Conservation (phyloP, 2,113 vertebrate species). For the Apodemus speciosus region DNA sequence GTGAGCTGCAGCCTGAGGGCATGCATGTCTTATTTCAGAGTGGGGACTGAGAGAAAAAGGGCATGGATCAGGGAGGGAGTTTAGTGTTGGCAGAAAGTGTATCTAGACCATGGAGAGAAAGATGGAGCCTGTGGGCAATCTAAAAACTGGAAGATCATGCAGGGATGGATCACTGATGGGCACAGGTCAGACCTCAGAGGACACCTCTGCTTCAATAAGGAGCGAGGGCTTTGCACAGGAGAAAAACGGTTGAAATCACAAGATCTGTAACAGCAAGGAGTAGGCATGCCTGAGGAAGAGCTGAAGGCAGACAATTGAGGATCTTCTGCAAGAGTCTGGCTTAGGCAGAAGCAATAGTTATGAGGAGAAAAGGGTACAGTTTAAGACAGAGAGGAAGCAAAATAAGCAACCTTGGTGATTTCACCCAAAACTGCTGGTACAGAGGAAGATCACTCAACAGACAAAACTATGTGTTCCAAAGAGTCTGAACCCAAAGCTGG, state of each 20-base stretch:
- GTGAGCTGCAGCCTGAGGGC: not conserved
- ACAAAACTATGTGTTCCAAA: not conserved
- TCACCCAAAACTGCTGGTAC: not conserved
- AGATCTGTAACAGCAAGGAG: not conserved
- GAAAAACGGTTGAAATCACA: not conserved
- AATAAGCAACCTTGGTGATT: not conserved
- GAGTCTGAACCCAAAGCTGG: not conserved
- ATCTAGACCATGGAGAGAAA: not conserved
- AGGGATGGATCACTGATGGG: not conserved
- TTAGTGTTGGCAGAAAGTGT: not conserved
- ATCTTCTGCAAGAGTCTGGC: not conserved
- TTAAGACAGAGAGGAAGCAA: not conserved
- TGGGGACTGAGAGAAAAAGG: not conserved
- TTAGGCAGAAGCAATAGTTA: not conserved
- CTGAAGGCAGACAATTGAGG: not conserved
- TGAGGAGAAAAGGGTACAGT: not conserved
- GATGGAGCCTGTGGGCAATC: not conserved
- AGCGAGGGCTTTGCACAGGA: not conserved
- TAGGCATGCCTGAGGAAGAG: not conserved
- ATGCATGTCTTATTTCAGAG: not conserved
- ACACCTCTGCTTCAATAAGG: not conserved
- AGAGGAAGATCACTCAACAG: not conserved
- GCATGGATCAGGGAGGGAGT: not conserved
- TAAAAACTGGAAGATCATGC: not conserved
- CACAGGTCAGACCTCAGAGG: not conserved